Evolutionary conservation across 2,888 invertebrate species (phyloP), one percentile per base, ranked within the genome.

Genomic region (Caenorhabditis virilis): DNA sequence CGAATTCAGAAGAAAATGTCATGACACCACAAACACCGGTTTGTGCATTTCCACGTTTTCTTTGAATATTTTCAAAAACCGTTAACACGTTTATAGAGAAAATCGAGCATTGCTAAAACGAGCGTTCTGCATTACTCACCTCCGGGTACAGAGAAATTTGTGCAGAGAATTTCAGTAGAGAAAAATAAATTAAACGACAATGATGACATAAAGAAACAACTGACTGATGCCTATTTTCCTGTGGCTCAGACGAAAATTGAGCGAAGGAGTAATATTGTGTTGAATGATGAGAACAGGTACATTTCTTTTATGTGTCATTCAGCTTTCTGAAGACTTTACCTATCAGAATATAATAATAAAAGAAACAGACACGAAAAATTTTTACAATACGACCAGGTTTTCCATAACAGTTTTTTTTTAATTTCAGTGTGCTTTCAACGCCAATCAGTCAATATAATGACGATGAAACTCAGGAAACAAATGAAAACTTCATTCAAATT

Each of bases 391-490:
- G 30, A n/a, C n/a, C n/a, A n/a, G n/a, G n/a, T n/a, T n/a, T n/a
- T n/a, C n/a, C n/a, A n/a, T n/a, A n/a, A n/a, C n/a, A n/a, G n/a
- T n/a, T n/a, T 42, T 42, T 13, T 13, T 43, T 27, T 18, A 0
- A 15, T 57, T 58, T 16, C 47, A 63, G 63, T 15, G 54, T 63
- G 6, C 23, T 58, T n/a, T 50, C 63, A 3, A 63, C 58, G 0
- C 63, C 63, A 0, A 41, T 63, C 50, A 63, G 63, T 26, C 58
- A 57, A 42, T 63, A 63, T 16, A 58, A 63, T n/a, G 62, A 63
- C 20, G 48, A 47, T 11, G 52, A 54, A 41, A 48, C 15, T 36
- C 47, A 15, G 41, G 52, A 36, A 20, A 18, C 5, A 6, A 23
- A 23, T 23, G 20, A 42, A 22, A 23, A 42, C 42, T 22, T 13